Conservation (phyloP, 2,888 invertebrate genomes). For the Gymnoscelis rufifasciata region DNA sequence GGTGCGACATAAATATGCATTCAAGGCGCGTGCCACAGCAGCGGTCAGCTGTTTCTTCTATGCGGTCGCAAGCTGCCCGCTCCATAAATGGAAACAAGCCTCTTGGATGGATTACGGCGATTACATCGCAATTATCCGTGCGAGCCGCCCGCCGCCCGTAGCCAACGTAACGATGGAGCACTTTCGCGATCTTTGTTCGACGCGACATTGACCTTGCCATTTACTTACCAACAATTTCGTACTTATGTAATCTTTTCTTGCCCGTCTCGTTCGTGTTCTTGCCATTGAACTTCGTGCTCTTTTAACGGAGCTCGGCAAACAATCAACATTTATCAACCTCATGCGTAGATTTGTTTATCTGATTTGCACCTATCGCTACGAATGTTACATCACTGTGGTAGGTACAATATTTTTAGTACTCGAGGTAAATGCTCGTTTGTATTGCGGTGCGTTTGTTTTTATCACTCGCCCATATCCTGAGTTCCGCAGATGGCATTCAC, state of each 20-base stretch:
- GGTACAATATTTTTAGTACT: constrained; percentile 36
- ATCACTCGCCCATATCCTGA: constrained; percentile 49
- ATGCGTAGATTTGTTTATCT: constrained; percentile 44
- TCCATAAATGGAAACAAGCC: constrained; percentile 73
- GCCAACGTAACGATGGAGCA: constrained; percentile 60
- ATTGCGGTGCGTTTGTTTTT: constrained; percentile 59
- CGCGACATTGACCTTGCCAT: constrained; percentile 69
- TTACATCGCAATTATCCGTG: constrained; percentile 74
- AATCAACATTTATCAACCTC: constrained; percentile 41
- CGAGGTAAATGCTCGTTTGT: constrained; percentile 52
- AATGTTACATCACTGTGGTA: constrained; percentile 35
- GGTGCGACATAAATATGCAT: constrained; percentile 71
- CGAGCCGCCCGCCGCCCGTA: constrained; percentile 47
- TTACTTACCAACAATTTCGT: constrained; percentile 23
- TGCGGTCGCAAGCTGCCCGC: constrained; percentile 70
- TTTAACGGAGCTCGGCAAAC: constrained; percentile 44
- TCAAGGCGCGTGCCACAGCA: constrained; percentile 68
- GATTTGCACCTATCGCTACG: constrained; percentile 36
- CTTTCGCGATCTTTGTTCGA: constrained; percentile 74
- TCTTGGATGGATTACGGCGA: constrained; percentile 73
- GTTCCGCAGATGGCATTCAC: constrained; percentile 58
- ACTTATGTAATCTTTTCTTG: constrained; percentile 60
- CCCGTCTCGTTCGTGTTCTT: constrained; percentile 52
- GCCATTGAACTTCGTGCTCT: constrained; percentile 53
- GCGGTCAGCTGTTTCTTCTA: constrained; percentile 76